Evolutionary conservation across 2,888 invertebrate genomes (phyloP).

Genomic region (Pilophorus perplexus): DNA sequence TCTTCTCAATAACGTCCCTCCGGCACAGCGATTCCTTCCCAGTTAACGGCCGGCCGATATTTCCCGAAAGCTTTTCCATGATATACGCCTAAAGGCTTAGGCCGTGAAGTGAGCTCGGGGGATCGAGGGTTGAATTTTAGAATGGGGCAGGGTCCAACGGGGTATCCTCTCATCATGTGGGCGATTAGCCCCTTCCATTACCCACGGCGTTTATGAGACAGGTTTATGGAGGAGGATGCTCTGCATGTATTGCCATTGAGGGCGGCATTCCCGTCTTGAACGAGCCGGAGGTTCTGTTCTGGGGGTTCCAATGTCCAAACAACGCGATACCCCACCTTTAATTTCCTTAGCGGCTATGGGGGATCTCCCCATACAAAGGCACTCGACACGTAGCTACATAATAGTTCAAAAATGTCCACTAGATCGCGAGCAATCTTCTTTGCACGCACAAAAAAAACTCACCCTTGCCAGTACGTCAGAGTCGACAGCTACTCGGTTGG

Average conservation of each 20-base stretch:
- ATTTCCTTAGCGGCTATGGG: too few relatives aligned
- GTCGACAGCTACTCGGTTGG: too few relatives aligned
- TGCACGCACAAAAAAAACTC: too few relatives aligned
- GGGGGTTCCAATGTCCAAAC: too few relatives aligned
- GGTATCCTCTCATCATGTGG: not conserved
- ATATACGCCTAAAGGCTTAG: slow-evolving; percentile 9
- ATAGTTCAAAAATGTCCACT: too few relatives aligned
- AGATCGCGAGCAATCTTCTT: too few relatives aligned
- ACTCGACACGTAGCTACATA: too few relatives aligned
- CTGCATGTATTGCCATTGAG: not conserved
- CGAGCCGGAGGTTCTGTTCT: too few relatives aligned
- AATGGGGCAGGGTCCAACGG: not conserved
- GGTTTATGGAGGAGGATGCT: slow-evolving; percentile 6
- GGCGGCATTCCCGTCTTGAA: not conserved
- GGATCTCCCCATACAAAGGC: too few relatives aligned
- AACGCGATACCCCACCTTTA: too few relatives aligned
- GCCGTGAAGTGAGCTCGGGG: not conserved
- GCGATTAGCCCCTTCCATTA: slow-evolving; percentile 17
- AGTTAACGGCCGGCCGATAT: not conserved
- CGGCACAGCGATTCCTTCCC: not conserved
- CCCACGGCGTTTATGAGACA: not conserved
- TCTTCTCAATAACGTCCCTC: slow-evolving; percentile 21
- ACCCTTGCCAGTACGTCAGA: too few relatives aligned
- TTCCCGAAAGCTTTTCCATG: not conserved
- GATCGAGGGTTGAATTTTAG: slow-evolving; percentile 25